Evolutionary conservation across 1,140 invertebrate genomes (phyloP).

Genomic region (Apis cerana): DNA sequence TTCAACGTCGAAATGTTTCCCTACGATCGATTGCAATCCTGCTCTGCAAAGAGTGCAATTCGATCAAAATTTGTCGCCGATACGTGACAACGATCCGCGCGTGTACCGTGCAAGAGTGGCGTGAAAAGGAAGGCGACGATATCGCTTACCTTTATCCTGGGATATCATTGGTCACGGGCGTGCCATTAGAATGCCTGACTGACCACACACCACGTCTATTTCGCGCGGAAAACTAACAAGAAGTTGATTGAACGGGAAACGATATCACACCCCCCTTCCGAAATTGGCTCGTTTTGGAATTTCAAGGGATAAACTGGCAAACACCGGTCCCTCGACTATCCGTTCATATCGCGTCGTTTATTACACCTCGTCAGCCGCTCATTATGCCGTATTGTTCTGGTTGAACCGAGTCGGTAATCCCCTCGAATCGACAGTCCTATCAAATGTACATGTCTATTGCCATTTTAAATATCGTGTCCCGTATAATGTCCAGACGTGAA

Average conservation of each 20-base stretch:
- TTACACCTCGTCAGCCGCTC: constrained; percentile 36
- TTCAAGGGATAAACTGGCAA: constrained; percentile 30
- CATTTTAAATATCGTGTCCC: constrained; percentile 67
- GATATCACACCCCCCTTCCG: constrained; percentile 20
- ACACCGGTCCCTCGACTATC: constrained; percentile 33
- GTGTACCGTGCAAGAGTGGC: neutral
- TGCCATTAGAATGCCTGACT: constrained; percentile 44
- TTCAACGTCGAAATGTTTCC: too few species aligned
- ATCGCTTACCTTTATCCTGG: constrained; percentile 58
- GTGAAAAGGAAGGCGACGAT: neutral
- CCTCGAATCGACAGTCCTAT: constrained; percentile 65
- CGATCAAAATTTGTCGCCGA: neutral
- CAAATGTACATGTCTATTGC: constrained; percentile 72
- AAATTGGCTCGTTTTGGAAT: neutral
- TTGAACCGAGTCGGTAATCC: constrained; percentile 31
- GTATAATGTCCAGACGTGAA: constrained; percentile 65
- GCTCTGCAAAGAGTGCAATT: constrained; percentile 3
- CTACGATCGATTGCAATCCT: neutral
- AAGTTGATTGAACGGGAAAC: constrained; percentile 32
- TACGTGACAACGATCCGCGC: neutral
- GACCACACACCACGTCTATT: constrained; percentile 40
- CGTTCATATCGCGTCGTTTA: constrained; percentile 34
- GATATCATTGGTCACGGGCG: constrained; percentile 56
- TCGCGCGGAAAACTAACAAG: neutral
- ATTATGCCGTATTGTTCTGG: constrained; percentile 29